phyloP scores from a whole-genome alignment of 2,888 invertebrate species.

The Meliscaeva auricollis region DNA sequence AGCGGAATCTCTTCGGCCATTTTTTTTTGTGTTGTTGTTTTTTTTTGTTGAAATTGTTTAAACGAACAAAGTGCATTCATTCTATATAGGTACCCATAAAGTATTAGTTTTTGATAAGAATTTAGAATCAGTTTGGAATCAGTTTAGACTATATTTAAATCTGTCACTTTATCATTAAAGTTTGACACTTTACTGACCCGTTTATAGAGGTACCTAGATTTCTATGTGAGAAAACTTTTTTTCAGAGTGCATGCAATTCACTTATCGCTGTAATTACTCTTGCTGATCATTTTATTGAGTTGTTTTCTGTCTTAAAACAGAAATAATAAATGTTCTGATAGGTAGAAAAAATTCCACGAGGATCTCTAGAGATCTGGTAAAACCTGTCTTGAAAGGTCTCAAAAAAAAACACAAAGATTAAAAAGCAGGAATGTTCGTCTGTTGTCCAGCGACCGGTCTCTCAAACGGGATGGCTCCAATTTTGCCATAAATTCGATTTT shows the following conservation, averaged over 20 bases:
- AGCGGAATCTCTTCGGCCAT: conserved; percentile 43
- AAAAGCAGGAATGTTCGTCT: conserved; percentile 33
- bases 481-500: conserved; percentile 36
- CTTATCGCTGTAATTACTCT: not conserved
- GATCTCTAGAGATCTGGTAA: conserved; percentile 33
- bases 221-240: not conserved
- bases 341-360: conserved; percentile 36
- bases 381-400: conserved; percentile 54
- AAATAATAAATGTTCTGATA: conserved; percentile 3
- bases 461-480: conserved; percentile 39
- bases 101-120: not conserved
- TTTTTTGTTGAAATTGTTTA: conserved; percentile 6
- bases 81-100: not conserved
- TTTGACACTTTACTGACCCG: conserved; percentile 15
- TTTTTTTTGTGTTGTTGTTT: not conserved
- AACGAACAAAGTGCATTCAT: conserved; percentile 20
- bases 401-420: conserved; percentile 28
- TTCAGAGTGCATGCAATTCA: not conserved
- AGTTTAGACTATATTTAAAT: not conserved
- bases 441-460: conserved; percentile 43
- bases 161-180: not conserved
- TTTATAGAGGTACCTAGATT: not conserved
- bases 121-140: not conserved
- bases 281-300: not conserved
- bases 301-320: not conserved